A percentile compares a stretch with the other conserved stretches of the same genome.
Evolutionary conservation across 2,797 vertebrate genomes (phyloP).

Genomic region (Knipowitschia caucasica): DNA sequence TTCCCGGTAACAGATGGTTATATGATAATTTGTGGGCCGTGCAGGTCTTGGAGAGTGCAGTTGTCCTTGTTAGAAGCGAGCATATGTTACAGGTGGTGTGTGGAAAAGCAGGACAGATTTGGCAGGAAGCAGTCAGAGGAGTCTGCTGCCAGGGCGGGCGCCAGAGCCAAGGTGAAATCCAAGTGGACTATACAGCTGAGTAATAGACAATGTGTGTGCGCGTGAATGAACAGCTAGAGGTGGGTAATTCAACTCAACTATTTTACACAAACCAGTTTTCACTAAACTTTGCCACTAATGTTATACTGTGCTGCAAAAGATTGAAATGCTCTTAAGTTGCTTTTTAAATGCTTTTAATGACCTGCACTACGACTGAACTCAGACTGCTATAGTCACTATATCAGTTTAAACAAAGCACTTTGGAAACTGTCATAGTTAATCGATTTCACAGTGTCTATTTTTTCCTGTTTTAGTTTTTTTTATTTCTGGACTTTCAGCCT

Average conservation of each 20-base stretch:
- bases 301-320: too few species aligned
- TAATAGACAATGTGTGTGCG: slow-evolving; percentile 25
- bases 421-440: too few species aligned
- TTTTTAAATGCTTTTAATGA: too few species aligned
- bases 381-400: too few species aligned
- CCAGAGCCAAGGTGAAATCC: slow-evolving; percentile 66
- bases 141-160: slow-evolving; percentile 60
- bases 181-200: slow-evolving; percentile 59
- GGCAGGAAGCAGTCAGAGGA: slow-evolving; percentile 49
- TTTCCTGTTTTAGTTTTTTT: too few species aligned
- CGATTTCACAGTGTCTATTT: too few species aligned
- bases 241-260: slow-evolving; percentile 23
- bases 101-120: slow-evolving; percentile 58
- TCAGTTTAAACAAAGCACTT: too few species aligned
- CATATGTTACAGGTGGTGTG: slow-evolving; percentile 76
- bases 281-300: too few species aligned
- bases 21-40: slow-evolving; percentile 51
- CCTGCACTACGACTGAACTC: too few species aligned
- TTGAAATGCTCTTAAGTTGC: too few species aligned
- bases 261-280: background rate
- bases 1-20: slow-evolving; percentile 34
- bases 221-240: slow-evolving; percentile 33
- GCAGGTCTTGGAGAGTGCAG: slow-evolving; percentile 53
- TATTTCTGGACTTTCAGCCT: too few species aligned
- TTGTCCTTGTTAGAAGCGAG: slow-evolving; percentile 56